These are phyloP conservation scores for Oxystoma pomonae DNA, from an alignment of 2,888 invertebrate species.

Conservation along the genomic window DNA sequence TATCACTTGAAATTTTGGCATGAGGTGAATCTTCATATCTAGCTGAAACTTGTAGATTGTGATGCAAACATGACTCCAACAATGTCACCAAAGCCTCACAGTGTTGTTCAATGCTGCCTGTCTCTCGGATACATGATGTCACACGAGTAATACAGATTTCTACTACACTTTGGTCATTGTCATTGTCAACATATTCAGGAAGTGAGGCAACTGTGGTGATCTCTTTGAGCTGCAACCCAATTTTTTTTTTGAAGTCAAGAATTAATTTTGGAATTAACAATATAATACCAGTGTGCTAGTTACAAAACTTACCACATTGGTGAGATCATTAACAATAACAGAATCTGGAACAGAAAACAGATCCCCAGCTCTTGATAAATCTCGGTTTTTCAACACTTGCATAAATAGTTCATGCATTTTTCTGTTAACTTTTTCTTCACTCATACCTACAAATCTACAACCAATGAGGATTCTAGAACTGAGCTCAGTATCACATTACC, in stretches of 20 bases:
- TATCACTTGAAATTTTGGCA: conserved; percentile 93
- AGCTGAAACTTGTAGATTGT: conserved; percentile 76
- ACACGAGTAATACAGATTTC: conserved; percentile 92
- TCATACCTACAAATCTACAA: conserved; percentile 6
- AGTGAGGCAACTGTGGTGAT: conserved; percentile 79
- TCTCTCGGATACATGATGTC: conserved; percentile 87
- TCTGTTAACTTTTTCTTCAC: conserved; percentile 34
- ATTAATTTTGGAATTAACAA: too few relatives aligned
- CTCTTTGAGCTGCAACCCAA: conserved; percentile 59
- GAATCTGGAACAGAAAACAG: conserved; percentile 84
- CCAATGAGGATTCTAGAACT: not conserved
- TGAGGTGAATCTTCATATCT: conserved; percentile 90
- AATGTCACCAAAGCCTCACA: conserved; percentile 78
- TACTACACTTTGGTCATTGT: conserved; percentile 91
- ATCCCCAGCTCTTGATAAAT: conserved; percentile 87
- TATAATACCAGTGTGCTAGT: too few relatives aligned
- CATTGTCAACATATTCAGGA: conserved; percentile 77
- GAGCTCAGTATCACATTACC: too few relatives aligned
- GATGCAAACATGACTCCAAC: conserved; percentile 82
- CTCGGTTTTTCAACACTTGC: conserved; percentile 84
- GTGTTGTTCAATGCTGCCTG: conserved; percentile 81
- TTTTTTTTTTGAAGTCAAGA: too few relatives aligned
- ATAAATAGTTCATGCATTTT: conserved; percentile 89
- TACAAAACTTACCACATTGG: conserved; percentile 69
- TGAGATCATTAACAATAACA: conserved; percentile 79